phyloP scores from a whole-genome alignment of 2,888 invertebrate species.

The Exephanes ischioxanthus region DNA sequence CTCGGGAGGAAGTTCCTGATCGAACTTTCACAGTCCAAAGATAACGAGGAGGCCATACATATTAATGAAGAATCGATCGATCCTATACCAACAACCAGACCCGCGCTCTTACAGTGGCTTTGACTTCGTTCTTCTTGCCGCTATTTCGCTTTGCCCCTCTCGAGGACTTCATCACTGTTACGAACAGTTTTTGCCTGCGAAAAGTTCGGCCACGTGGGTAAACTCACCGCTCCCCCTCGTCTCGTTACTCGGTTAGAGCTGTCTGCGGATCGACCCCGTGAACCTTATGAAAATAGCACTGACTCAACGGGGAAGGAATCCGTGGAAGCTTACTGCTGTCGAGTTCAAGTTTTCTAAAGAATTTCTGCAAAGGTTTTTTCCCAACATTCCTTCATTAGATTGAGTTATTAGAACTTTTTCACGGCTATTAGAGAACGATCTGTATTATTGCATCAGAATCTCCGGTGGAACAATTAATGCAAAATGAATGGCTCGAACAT shows the following conservation, averaged over 20 bases:
- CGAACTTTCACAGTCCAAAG: conserved; percentile 57
- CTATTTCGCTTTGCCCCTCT: conserved; percentile 9
- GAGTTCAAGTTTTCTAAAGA: not conserved
- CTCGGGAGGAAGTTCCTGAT: conserved; percentile 42
- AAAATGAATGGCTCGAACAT: not conserved
- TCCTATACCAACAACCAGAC: conserved; percentile 34
- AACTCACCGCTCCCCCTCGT: conserved; percentile 26
- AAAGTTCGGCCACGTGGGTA: conserved; percentile 46
- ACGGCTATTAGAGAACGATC: not conserved
- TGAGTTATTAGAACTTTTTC: not conserved
- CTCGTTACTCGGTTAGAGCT: conserved; percentile 38
- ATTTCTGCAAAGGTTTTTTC: conserved; percentile 4
- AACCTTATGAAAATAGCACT: conserved; percentile 23
- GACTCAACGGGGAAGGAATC: not conserved
- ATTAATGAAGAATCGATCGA: conserved; percentile 73
- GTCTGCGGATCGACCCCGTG: conserved; percentile 21
- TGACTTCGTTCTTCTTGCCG: conserved; percentile 22
- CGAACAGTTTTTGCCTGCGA: conserved; percentile 43
- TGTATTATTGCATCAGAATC: not conserved
- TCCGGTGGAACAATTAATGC: not conserved
- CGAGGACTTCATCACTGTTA: conserved; percentile 41
- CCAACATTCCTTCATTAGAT: not conserved
- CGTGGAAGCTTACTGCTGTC: not conserved
- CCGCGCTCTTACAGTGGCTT: conserved; percentile 21
- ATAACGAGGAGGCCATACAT: conserved; percentile 72